Conservation (phyloP, 2,888 invertebrate genomes). For the Fragum sueziense region DNA sequence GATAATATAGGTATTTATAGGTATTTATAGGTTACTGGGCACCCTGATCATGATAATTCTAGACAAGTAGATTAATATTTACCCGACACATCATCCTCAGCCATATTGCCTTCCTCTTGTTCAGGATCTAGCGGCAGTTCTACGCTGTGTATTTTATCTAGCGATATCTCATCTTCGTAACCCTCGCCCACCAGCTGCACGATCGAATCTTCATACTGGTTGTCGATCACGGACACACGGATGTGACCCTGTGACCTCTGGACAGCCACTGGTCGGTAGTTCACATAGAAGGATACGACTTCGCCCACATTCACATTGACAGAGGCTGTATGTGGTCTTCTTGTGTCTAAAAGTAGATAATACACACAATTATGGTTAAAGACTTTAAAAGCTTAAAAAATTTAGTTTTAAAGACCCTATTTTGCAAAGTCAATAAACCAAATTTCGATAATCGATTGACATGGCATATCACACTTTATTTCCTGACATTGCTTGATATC, state of each 20-base stretch:
- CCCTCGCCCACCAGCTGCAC: conserved; percentile 83
- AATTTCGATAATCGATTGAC: too few relatives aligned
- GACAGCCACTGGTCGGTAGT: conserved; percentile 74
- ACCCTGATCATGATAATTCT: too few relatives aligned
- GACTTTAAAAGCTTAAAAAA: too few relatives aligned
- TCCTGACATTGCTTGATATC: too few relatives aligned
- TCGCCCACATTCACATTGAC: conserved; percentile 79
- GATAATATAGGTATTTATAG: too few relatives aligned
- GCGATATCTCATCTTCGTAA: conserved; percentile 83
- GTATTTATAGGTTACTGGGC: too few relatives aligned
- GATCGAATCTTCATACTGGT: conserved; percentile 85
- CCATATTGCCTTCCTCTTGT: conserved; percentile 79
- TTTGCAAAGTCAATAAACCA: too few relatives aligned
- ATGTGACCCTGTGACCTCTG: conserved; percentile 81
- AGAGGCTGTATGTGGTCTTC: conserved; percentile 80
- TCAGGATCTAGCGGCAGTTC: conserved; percentile 67
- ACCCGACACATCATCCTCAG: conserved; percentile 81
- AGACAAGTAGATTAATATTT: too few relatives aligned
- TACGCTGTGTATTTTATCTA: conserved; percentile 83
- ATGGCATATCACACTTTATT: too few relatives aligned
- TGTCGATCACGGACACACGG: conserved; percentile 84
- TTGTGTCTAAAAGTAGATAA: conserved; percentile 42
- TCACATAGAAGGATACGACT: conserved; percentile 76
- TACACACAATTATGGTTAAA: too few relatives aligned
- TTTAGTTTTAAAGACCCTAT: too few relatives aligned